Evolutionary conservation across 2,113 vertebrate species (phyloP), one percentile per base, ranked within the genome.

Genomic region (Bos taurus): DNA sequence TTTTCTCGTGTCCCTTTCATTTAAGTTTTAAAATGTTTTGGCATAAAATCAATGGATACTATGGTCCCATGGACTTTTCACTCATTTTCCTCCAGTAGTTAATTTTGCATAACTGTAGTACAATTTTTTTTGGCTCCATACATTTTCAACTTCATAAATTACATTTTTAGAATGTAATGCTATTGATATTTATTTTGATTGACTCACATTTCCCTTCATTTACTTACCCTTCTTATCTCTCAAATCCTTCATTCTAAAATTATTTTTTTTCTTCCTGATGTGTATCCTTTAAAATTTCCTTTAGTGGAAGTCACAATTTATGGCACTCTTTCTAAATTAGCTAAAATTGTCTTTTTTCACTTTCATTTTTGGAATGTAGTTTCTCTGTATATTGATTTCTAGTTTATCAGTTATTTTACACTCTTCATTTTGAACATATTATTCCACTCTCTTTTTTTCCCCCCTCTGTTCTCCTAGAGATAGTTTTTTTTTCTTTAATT

Each of bases 361-460:
- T n/a, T 81, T 52, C 28, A 54, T 14, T 54, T 82, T 54, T 82
- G 11, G 50, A 82, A 23, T 54, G 11, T 54, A 82, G 78, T 81
- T 81, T 81, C 33, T 21, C 30, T 82, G 19, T 82, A 33, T 82
- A n/a, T 82, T 54, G 48, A 82, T 54, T 82, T 82, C 30, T 82
- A 82, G 80, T 82, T 82, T 82, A n/a, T 82, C 50, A n/a, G 11
- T 82, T 54, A 82, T 82, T 82, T 82, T 82, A 54, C 1, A 1
- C 30, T 82, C 6, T 82, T 52, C 6, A 23, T 52, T 82, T 82
- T 54, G 19, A 82, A 54, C 30, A 7, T 54, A n/a, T 13, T 82
- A 82, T 82, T 82, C 80, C 2, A 14, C 50, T 82, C 30, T 52
- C 25, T 78, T 16, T 21, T 71, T 2, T 1, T 0, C 0, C 2